Conservation (phyloP, 2,888 invertebrate genomes). For the Steromphala cineraria region DNA sequence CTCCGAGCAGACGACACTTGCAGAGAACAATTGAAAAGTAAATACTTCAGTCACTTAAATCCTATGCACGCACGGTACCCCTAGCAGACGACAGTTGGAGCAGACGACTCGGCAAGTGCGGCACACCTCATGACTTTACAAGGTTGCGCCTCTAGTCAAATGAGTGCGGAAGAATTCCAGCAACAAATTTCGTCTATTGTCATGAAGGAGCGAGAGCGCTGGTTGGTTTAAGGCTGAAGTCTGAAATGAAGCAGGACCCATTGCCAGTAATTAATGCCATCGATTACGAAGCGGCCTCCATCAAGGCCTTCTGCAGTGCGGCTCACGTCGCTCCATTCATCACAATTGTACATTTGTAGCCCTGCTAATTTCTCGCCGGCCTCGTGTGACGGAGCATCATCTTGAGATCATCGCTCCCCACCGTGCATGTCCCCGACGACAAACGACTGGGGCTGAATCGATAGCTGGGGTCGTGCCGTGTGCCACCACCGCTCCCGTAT, state of each 20-base stretch:
- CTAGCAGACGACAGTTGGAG: not conserved
- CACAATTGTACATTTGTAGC: conserved; percentile 8
- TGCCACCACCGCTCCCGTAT: no score
- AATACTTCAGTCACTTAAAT: no score
- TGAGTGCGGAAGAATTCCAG: conserved; percentile 9
- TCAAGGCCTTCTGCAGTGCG: not conserved
- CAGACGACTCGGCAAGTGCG: not conserved
- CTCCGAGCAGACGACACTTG: no score
- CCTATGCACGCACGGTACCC: no score
- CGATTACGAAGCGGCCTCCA: not conserved
- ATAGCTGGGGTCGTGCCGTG: no score
- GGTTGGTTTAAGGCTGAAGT: not conserved
- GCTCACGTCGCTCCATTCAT: not conserved
- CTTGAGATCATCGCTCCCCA: no score
- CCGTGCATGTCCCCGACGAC: no score
- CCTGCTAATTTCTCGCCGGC: not conserved
- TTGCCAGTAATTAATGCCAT: conserved; percentile 2
- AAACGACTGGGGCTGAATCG: no score
- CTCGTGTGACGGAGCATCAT: not conserved
- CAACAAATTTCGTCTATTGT: conserved; percentile 21
- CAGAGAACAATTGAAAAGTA: no score
- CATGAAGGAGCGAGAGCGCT: not conserved
- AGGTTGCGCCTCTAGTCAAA: not conserved
- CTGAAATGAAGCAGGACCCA: not conserved
- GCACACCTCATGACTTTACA: not conserved